phyloP scores from a whole-genome alignment of 37 sponge, comb jelly and placozoan species.

The Amphimedon queenslandica region DNA sequence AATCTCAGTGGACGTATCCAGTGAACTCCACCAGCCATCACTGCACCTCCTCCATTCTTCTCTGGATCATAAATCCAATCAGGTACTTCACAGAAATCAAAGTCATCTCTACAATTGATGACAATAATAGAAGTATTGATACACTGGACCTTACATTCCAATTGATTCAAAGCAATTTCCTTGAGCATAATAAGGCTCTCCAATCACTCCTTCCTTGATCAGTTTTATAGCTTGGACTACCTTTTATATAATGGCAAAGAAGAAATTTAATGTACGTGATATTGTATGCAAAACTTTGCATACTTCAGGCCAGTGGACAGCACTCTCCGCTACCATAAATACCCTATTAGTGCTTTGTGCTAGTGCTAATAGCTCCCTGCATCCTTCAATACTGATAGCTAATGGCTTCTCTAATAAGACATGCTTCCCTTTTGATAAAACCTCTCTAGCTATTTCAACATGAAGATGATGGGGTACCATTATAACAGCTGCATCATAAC shows the following conservation, averaged over 20 bases:
- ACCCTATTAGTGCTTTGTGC: constrained; percentile 14
- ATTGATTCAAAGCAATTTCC: constrained; percentile 55
- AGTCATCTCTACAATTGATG: neutral
- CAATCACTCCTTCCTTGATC: constrained; percentile 30
- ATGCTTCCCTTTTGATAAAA: constrained; percentile 42
- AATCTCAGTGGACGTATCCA: constrained; percentile 33
- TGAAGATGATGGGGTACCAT: constrained; percentile 64
- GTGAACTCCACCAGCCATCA: constrained; percentile 45
- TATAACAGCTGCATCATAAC: constrained; percentile 9
- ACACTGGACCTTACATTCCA: constrained; percentile 19
- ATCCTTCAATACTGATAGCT: constrained; percentile 25
- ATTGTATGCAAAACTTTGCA: too few relatives aligned
- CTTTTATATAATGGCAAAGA: constrained; percentile 13
- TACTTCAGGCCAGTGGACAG: constrained; percentile 59
- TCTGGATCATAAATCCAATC: constrained; percentile 39
- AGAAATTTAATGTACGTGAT: too few relatives aligned
- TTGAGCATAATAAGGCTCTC: constrained; percentile 35
- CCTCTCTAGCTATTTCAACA: constrained; percentile 13
- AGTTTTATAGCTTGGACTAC: constrained; percentile 39
- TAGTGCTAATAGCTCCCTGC: constrained; percentile 14
- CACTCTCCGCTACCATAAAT: constrained; percentile 49
- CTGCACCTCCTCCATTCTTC: constrained; percentile 33
- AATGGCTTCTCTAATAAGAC: constrained; percentile 66
- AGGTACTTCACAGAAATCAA: neutral
- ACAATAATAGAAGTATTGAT: too few relatives aligned